These are phyloP conservation scores for Neolamprologus ventralis DNA, from an alignment of 2,113 vertebrate genomes.

Conservation along the genomic window DNA sequence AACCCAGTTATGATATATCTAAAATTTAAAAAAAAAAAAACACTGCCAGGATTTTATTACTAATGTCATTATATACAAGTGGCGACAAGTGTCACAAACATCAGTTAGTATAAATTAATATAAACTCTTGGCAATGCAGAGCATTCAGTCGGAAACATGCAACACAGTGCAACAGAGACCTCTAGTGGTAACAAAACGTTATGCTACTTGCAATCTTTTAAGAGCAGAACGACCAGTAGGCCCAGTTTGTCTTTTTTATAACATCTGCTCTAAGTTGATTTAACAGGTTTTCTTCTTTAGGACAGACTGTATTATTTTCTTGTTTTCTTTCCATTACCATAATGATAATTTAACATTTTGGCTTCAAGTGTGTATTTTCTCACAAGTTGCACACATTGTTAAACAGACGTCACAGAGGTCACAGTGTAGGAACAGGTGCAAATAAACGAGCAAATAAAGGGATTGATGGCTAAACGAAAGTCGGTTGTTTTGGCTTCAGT, in stretches of 20 bases:
- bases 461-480: not conserved
- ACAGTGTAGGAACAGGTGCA: not conserved
- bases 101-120: not conserved
- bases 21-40: rapidly evolving
- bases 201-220: not conserved
- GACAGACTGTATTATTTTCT: not conserved
- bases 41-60: not conserved
- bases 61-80: not conserved
- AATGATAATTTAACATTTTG: not conserved
- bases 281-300: not conserved
- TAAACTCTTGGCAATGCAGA: not conserved
- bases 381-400: not conserved
- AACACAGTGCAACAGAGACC: not conserved
- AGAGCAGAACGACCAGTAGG: not conserved
- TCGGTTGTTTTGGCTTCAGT: not conserved
- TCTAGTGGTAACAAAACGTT: constrained; percentile 23
- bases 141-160: not conserved
- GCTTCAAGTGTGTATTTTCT: not conserved
- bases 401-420: not conserved
- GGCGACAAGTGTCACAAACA: not conserved
- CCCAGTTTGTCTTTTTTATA: not conserved
- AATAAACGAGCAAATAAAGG: not conserved
- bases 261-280: not conserved
- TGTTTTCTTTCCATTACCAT: not conserved
- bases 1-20: not conserved